Evolutionary conservation across 37 sponge, comb jelly and placozoan genomes (phyloP).

Genomic region (Halisarca cf. caerulea): DNA sequence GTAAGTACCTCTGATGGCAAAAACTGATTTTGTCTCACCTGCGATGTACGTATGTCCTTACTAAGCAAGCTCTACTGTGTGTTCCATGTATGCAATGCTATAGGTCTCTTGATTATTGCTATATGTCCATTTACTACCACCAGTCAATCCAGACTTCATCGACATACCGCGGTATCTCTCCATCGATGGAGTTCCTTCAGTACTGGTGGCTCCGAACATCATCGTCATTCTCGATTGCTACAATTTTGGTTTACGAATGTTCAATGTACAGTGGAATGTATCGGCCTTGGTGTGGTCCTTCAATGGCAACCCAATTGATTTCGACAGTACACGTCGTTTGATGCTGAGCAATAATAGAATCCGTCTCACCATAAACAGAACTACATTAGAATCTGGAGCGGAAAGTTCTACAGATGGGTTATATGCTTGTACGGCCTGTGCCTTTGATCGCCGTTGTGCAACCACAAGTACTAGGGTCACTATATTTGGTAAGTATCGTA

Average conservation of each 20-base stretch:
- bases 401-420: neutral
- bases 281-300: constrained; percentile 1
- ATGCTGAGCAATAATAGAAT: neutral
- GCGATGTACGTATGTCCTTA: no score
- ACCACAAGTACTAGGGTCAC: neutral
- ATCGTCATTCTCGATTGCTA: constrained; percentile 1
- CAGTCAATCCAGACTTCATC: neutral
- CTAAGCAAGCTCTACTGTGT: no score
- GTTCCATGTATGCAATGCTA: no score
- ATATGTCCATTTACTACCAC: neutral
- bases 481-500: constrained; percentile 19
- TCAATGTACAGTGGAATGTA: neutral
- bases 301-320: neutral
- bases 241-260: neutral
- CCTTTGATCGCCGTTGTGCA: neutral
- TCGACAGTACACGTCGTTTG: neutral
- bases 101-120: neutral
- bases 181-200: neutral
- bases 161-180: neutral
- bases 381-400: constrained; percentile 1
- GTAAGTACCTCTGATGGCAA: no score
- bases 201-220: neutral
- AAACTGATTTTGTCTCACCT: no score
- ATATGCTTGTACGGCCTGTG: constrained; percentile 1
- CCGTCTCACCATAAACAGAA: constrained; percentile 3